A percentile compares a stretch with the other conserved stretches of the same genome.
These are phyloP conservation scores for Drosophila meridionalis DNA, from an alignment of 2,888 invertebrate species.

Conservation along the genomic window DNA sequence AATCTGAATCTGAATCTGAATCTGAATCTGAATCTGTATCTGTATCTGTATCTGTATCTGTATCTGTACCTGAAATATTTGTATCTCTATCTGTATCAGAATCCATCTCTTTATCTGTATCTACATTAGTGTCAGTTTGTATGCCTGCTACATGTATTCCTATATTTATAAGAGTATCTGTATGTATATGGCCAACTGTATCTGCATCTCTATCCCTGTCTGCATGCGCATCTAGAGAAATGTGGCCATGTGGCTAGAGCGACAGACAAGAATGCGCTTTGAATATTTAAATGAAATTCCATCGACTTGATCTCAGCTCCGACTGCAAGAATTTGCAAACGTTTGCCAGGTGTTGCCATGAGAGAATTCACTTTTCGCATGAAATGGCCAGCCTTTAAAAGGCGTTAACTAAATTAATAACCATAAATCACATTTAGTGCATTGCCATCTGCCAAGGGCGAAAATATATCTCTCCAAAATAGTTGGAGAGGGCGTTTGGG, in stretches of 20 bases:
- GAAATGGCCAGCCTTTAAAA: conserved; percentile 30
- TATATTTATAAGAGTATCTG: no score
- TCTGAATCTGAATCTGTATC: neutral
- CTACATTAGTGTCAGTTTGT: neutral
- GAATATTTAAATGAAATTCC: conserved; percentile 72
- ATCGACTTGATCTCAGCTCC: conserved; percentile 48
- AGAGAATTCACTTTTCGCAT: conserved; percentile 13
- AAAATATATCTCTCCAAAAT: conserved; percentile 39
- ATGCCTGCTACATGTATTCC: no score
- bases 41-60: neutral
- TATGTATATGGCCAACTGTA: neutral
- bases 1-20: neutral
- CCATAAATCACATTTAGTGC: conserved; percentile 71
- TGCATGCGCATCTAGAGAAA: neutral
- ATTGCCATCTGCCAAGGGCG: conserved; percentile 29
- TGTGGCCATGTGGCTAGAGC: conserved; percentile 25
- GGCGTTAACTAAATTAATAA: conserved; percentile 63
- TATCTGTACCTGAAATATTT: neutral
- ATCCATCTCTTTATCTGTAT: neutral
- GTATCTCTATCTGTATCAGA: neutral
- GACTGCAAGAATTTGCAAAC: conserved; percentile 47
- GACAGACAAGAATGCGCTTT: conserved; percentile 33
- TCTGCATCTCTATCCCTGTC: neutral
- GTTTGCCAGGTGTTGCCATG: conserved; percentile 40
- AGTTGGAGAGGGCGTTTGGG: neutral